Conservation (phyloP, 2,888 invertebrate species). For the Eupithecia subumbrata region DNA sequence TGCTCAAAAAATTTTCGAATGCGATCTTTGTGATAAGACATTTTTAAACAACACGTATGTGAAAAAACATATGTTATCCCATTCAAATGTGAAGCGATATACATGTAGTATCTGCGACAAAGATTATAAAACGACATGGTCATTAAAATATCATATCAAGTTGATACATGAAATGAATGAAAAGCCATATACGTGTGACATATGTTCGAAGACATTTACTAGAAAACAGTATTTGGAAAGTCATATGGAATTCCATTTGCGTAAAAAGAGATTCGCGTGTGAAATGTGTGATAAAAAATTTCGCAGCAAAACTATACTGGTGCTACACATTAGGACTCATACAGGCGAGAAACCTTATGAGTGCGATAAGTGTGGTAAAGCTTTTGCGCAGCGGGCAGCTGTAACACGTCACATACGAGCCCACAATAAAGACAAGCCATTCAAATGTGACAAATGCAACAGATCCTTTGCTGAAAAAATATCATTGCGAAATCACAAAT, state of each 20-base stretch:
- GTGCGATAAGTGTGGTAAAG: background rate
- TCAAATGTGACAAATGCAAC: background rate
- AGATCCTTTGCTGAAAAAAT: conserved; percentile 5
- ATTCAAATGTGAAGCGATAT: background rate
- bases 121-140: background rate
- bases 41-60: background rate
- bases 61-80: background rate
- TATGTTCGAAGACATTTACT: background rate
- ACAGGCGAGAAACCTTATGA: background rate
- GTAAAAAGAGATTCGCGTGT: background rate
- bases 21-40: background rate
- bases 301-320: background rate
- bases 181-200: background rate
- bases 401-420: conserved; percentile 9
- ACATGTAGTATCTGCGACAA: background rate
- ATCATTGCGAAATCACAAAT: background rate
- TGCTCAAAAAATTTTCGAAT: background rate
- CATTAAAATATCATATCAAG: background rate
- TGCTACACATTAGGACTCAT: background rate
- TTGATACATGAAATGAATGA: background rate
- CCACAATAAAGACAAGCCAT: background rate
- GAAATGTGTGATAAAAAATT: background rate
- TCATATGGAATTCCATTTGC: background rate
- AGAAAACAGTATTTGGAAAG: background rate
- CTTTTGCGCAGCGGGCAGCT: conserved; percentile 20